Evolutionary conservation across 2,888 invertebrate species (phyloP).

Genomic region (Xestoiulus laeticollis): DNA sequence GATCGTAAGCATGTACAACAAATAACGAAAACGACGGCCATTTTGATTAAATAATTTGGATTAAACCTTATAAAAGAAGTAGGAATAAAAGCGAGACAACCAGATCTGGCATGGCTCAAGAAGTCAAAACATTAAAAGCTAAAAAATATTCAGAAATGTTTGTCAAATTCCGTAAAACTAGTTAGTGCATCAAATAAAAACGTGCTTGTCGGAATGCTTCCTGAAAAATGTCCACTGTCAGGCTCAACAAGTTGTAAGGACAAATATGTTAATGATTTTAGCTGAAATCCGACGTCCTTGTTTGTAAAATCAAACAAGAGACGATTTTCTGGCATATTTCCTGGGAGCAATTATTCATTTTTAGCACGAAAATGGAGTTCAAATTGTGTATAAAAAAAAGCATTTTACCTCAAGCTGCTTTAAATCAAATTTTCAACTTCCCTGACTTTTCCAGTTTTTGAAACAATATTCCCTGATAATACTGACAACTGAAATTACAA

Average conservation of each 20-base stretch:
- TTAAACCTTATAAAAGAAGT: conserved; percentile 11
- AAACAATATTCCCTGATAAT: too few species aligned
- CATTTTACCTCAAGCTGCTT: too few species aligned
- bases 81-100: conserved; percentile 11
- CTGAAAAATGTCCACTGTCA: conserved; percentile 35
- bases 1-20: background rate
- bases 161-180: background rate
- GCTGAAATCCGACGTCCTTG: background rate
- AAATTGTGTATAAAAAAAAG: too few species aligned
- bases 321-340: background rate
- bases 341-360: background rate
- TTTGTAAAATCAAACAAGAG: background rate
- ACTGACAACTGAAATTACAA: too few species aligned
- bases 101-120: background rate
- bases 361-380: background rate
- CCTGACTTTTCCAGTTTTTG: too few species aligned
- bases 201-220: conserved; percentile 32
- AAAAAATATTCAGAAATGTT: conserved; percentile 33
- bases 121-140: background rate
- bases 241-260: background rate
- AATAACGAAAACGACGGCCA: conserved; percentile 20
- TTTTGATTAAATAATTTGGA: conserved; percentile 35
- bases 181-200: background rate
- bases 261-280: background rate
- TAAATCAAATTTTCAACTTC: too few species aligned